A percentile compares a stretch with the other conserved stretches of the same genome.
Conservation (phyloP, 1,140 invertebrate species). For the Penaeus indicus region DNA sequence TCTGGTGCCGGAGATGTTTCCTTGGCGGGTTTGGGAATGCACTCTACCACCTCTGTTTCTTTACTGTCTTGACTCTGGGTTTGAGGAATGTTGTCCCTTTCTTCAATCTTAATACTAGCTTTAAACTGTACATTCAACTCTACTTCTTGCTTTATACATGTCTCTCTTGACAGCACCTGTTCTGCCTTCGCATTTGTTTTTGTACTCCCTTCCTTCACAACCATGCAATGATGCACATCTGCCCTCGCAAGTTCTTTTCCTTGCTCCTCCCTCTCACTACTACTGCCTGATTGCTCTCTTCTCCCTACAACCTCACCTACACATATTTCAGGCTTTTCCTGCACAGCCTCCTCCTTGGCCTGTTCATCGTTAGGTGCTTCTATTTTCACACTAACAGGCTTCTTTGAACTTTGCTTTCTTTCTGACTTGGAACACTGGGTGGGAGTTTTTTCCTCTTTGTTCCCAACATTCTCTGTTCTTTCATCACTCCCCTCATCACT, state of each 20-base stretch:
- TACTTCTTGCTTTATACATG: background rate
- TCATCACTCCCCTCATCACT: background rate
- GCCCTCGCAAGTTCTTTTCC: background rate
- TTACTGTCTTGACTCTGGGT: too few species aligned
- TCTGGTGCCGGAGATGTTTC: too few species aligned
- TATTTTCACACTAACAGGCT: background rate
- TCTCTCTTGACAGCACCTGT: too few species aligned
- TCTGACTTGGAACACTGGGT: background rate
- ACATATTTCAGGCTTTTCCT: constrained; percentile 6
- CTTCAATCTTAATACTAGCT: too few species aligned
- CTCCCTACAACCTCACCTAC: background rate
- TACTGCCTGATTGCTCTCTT: background rate
- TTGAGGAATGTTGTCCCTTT: background rate
- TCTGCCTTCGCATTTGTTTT: background rate
- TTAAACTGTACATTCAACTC: background rate
- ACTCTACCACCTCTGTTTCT: background rate
- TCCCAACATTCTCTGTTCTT: background rate
- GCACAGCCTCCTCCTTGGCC: background rate
- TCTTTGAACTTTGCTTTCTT: background rate
- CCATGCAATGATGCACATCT: too few species aligned
- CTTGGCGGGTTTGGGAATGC: too few species aligned
- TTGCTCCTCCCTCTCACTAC: background rate
- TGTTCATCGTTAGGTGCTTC: background rate
- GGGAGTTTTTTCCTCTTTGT: background rate
- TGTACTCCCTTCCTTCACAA: background rate